These are phyloP conservation scores for Leuctra nigra DNA, from an alignment of 2,888 invertebrate genomes.

Conservation along the genomic window DNA sequence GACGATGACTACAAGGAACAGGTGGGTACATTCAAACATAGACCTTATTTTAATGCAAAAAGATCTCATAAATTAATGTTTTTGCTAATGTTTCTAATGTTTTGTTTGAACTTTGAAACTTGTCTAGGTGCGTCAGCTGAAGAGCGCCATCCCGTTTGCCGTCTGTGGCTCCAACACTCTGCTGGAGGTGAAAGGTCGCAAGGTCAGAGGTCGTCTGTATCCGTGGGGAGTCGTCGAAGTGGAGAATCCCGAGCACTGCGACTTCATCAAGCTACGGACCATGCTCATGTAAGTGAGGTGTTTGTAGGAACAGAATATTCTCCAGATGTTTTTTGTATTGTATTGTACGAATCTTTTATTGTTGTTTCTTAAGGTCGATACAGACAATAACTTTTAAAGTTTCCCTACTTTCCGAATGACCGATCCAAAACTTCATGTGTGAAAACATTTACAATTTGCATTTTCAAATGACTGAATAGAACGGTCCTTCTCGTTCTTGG, in stretches of 20 bases:
- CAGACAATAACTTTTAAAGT: too few relatives aligned
- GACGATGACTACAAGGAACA: conserved; percentile 96
- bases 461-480: too few relatives aligned
- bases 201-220: conserved; percentile 90
- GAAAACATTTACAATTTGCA: too few relatives aligned
- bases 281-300: conserved; percentile 76
- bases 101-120: neutral
- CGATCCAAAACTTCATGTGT: too few relatives aligned
- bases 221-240: conserved; percentile 99
- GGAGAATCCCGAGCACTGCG: conserved; percentile 97
- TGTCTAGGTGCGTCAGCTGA: conserved; percentile 69
- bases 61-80: neutral
- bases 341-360: too few relatives aligned
- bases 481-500: too few relatives aligned
- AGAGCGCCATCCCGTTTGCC: conserved; percentile 94
- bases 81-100: neutral
- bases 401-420: too few relatives aligned
- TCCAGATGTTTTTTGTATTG: too few relatives aligned
- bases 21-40: conserved; percentile 38
- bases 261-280: conserved; percentile 93
- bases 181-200: conserved; percentile 86
- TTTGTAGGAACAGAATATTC: too few relatives aligned
- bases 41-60: neutral
- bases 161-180: conserved; percentile 93
- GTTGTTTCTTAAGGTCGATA: too few relatives aligned